Evolutionary conservation across 1,140 invertebrate genomes (phyloP), one percentile per base, ranked within the genome.

Genomic region (Camponotus vicinus): DNA sequence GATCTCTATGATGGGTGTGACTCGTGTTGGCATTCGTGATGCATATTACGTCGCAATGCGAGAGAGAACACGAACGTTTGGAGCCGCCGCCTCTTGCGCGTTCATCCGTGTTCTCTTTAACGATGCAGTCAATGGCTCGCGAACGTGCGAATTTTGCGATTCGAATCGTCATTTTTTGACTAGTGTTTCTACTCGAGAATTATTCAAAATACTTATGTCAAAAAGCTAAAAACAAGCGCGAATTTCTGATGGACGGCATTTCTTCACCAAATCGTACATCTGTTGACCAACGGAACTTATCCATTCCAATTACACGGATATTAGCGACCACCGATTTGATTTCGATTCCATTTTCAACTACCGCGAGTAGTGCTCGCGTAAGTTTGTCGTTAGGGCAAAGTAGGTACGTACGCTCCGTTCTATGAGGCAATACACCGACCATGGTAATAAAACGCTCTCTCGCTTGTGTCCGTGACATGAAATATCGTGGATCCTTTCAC

Each of bases 1-100:
- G 86, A 84, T 80, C 83, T 86, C 66, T 88, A 80, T 79, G 89
- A 92, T 91, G 91, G 91, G 91, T 91, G 91, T 92, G 91, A 92
- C 91, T 90, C 40, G 61, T 73, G 83, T 89, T 87, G 91, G 91
- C 85, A 92, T 92, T 91, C 88, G 91, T 85, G 82, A 84, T 89
- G 91, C 89, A 91, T 87, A 89, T 91, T 89, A 83, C 83, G 86
- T 49, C 59, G 84, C 66, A 73, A 52, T 52, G 27, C 27, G 13
- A 57, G 49, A 57, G 70, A 57, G 76, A 89, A 91, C 86, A 91
- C 80, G 76, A 86, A 88, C 83, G 61, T 64, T 59, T 37, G 42
- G 15, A 37, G 37, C 27, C 55, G 82, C 42, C 86, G 86, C 75
- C 73, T 82, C 82, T 87, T 61, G 85, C 77, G 67, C 85, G 86